A percentile compares a stretch with the other conserved stretches of the same genome.
phyloP scores from a whole-genome alignment of 2,888 invertebrate species.

The Mesochorus sp. region DNA sequence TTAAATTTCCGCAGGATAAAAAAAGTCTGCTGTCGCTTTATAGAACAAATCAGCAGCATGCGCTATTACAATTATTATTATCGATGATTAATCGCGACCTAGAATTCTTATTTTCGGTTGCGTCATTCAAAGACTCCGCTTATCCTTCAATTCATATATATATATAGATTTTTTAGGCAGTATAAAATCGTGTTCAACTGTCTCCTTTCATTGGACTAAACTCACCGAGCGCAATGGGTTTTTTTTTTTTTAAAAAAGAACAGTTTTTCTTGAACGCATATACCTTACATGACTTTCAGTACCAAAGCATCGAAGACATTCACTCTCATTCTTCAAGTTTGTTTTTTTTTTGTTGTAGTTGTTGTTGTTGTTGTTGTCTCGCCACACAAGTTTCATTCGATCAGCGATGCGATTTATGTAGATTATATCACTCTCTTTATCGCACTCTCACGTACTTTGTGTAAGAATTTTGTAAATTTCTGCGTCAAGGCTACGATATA shows the following conservation, averaged over 20 bases:
- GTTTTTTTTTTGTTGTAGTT: background rate
- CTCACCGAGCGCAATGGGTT: no score
- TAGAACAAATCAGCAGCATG: background rate
- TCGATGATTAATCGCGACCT: constrained; percentile 19
- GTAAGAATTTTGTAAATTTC: constrained; percentile 33
- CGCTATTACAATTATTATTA: background rate
- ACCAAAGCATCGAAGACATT: constrained; percentile 38
- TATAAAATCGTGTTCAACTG: constrained; percentile 47
- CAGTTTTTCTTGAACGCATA: constrained; percentile 7
- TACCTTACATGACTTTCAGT: constrained; percentile 31
- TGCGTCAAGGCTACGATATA: constrained; percentile 22
- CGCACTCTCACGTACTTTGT: background rate
- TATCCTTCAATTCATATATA: background rate
- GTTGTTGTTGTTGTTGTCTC: constrained; percentile 2
- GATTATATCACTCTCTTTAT: background rate
- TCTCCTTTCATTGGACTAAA: constrained; percentile 32
- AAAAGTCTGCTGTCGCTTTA: background rate
- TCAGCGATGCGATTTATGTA: constrained; percentile 11
- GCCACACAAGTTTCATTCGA: constrained; percentile 35
- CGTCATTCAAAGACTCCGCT: background rate
- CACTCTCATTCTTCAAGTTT: constrained; percentile 27
- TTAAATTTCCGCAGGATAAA: background rate
- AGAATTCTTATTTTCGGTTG: background rate
- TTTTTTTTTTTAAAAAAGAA: no score
- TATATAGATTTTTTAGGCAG: constrained; percentile 48